These are phyloP conservation scores for Lepidocolaptes lacrymiger DNA, from an alignment of 2,797 vertebrate genomes.

Conservation along the genomic window DNA sequence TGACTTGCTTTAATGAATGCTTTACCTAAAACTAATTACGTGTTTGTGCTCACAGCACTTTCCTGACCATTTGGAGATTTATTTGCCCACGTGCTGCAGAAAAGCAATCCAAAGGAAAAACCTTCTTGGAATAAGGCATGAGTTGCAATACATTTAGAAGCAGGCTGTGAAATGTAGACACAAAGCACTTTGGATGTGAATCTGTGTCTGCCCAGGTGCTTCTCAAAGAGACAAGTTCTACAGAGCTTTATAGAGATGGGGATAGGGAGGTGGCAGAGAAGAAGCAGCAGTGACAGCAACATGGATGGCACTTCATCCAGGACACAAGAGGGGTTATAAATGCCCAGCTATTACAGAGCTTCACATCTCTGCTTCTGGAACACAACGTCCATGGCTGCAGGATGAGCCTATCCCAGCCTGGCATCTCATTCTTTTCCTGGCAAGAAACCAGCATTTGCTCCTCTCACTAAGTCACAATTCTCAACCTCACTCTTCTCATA, in stretches of 20 bases:
- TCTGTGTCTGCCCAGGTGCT: not conserved
- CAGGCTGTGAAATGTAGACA: fast-evolving
- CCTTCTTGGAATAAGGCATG: not conserved
- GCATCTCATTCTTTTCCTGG: not conserved
- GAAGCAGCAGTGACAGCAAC: not conserved
- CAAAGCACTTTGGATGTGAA: not conserved
- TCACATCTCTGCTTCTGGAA: not conserved
- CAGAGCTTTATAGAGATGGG: not conserved
- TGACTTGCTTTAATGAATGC: not conserved
- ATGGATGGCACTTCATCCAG: not conserved
- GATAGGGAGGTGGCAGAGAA: not conserved
- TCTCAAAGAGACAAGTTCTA: not conserved
- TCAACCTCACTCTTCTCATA: not conserved
- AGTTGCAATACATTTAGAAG: not conserved
- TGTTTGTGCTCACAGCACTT: not conserved
- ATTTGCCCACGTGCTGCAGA: not conserved
- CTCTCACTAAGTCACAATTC: not conserved
- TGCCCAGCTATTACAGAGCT: not conserved
- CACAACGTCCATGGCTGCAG: fast-evolving
- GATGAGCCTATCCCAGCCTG: not conserved
- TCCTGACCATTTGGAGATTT: not conserved
- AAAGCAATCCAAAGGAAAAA: not conserved
- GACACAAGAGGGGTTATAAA: not conserved
- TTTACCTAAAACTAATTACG: not conserved
- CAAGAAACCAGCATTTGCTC: not conserved